phyloP scores from a whole-genome alignment of 1,140 invertebrate species.

The Dolichoris vasculosae region DNA sequence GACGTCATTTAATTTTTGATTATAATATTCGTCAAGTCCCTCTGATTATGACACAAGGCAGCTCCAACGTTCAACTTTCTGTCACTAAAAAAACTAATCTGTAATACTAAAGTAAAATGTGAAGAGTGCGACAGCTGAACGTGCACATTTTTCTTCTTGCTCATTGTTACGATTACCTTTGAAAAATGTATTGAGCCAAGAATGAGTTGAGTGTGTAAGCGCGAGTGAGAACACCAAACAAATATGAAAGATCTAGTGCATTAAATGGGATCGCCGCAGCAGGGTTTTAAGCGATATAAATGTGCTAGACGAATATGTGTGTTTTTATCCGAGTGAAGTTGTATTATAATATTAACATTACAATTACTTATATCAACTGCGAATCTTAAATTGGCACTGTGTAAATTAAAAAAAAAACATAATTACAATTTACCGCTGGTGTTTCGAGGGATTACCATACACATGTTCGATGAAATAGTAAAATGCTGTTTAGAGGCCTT shows the following conservation, averaged over 20 bases:
- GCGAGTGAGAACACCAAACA: slow-evolving; percentile 30
- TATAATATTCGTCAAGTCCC: slow-evolving; percentile 21
- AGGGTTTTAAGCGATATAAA: slow-evolving; percentile 64
- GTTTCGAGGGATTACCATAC: slow-evolving; percentile 30
- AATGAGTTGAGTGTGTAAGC: slow-evolving; percentile 25
- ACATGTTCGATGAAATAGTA: slow-evolving; percentile 28
- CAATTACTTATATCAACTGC: slow-evolving; percentile 56
- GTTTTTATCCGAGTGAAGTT: slow-evolving; percentile 71
- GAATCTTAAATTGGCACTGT: slow-evolving; percentile 60
- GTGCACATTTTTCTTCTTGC: slow-evolving; percentile 35
- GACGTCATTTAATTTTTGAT: slow-evolving; percentile 39
- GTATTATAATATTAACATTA: slow-evolving; percentile 66
- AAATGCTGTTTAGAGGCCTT: slow-evolving; percentile 37
- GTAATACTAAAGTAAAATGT: slow-evolving; percentile 28
- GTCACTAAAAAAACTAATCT: slow-evolving; percentile 30
- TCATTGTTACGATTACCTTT: slow-evolving; percentile 19
- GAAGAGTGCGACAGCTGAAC: slow-evolving; percentile 22
- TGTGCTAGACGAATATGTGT: slow-evolving; percentile 69
- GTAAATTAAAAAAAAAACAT: slow-evolving; percentile 62
- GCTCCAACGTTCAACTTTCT: slow-evolving; percentile 38
- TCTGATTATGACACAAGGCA: slow-evolving; percentile 36
- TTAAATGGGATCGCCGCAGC: slow-evolving; percentile 69
- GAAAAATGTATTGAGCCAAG: slow-evolving; percentile 7
- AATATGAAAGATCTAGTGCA: slow-evolving; percentile 55
- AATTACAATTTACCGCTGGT: slow-evolving; percentile 33